Evolutionary conservation across 2,113 vertebrate species (phyloP), one percentile per base, ranked within the genome.

Genomic region (Eolophus roseicapilla): DNA sequence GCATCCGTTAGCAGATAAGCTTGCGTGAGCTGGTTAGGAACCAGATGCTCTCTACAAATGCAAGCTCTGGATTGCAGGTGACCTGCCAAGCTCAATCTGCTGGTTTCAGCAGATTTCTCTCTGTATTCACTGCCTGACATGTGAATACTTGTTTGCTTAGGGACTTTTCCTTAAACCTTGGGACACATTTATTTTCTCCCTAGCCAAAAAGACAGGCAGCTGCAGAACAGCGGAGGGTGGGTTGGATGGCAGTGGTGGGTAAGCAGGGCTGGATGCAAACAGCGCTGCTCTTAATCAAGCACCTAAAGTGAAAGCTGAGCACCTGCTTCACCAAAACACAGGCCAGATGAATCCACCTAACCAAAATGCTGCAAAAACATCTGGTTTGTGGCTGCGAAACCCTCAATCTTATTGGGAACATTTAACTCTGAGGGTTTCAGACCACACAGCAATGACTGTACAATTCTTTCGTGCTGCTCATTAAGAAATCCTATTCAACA

Each of bases 401-500:
- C 24, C 33, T 52, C 29, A 13, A 24, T 82, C 17, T 11, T 84
- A 62, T 47, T 49, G 57, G 44, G 23, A 88, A 67, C 18, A 77
- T 64, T 82, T 65, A 86, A 33, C 44, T 79, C 67, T 27, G 62
- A 82, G 41, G 63, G 21, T 78, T 84, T 76, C 49, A 86, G 35
- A 73, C 35, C 67, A 68, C 39, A 44, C 2, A 63, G 44, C 0
- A 0, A 50, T 63, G 65, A 43, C 24, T 44, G 53, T 47, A 13
- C 29, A 69, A 74, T 80, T 67, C 75, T 79, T 93, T 94, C 77
- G 20, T 13, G 29, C 69, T 84, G 65, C 78, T 95, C 76, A 95
- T 64, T 86, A 71, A 93, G 52, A 93, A 96, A 95, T 80, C 79
- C 52, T 80, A 44, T 92, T 97, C 82, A 89, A 94, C 97, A 99